Evolutionary conservation across 2,888 invertebrate genomes (phyloP).

Genomic region (Quadroppia sp.): DNA sequence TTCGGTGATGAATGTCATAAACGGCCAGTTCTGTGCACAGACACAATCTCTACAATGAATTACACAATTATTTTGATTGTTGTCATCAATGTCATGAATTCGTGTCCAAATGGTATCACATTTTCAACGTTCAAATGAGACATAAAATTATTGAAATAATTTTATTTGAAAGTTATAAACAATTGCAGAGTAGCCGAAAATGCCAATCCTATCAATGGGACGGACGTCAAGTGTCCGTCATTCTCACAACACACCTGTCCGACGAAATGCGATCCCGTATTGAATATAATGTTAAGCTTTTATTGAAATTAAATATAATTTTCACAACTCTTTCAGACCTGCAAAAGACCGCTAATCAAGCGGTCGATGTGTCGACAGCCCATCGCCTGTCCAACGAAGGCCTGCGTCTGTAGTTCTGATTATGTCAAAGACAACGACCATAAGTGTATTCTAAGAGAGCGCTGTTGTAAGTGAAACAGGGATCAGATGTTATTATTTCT

Average conservation of each 20-base stretch:
- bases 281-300: not conserved
- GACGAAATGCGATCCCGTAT: constrained; percentile 31
- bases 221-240: not conserved
- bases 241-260: constrained; percentile 24
- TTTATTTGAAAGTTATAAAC: constrained; percentile 1
- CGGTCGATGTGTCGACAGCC: constrained; percentile 28
- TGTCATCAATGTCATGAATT: constrained; percentile 5
- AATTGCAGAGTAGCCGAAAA: not conserved
- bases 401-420: constrained; percentile 26
- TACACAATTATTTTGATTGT: not conserved
- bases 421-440: constrained; percentile 18
- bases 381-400: not conserved
- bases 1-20: not conserved
- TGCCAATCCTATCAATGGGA: not conserved
- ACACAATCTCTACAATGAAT: not conserved
- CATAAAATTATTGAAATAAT: not conserved
- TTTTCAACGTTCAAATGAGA: not conserved
- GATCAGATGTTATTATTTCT: not conserved
- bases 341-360: constrained; percentile 25
- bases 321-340: not conserved
- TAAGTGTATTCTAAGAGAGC: constrained; percentile 13
- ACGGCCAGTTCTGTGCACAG: not conserved
- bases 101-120: not conserved
- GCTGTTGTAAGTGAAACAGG: constrained; percentile 21
- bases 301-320: not conserved